These are phyloP conservation scores for Phodopus roborovskii DNA, from an alignment of 2,113 vertebrate genomes.

Conservation along the genomic window DNA sequence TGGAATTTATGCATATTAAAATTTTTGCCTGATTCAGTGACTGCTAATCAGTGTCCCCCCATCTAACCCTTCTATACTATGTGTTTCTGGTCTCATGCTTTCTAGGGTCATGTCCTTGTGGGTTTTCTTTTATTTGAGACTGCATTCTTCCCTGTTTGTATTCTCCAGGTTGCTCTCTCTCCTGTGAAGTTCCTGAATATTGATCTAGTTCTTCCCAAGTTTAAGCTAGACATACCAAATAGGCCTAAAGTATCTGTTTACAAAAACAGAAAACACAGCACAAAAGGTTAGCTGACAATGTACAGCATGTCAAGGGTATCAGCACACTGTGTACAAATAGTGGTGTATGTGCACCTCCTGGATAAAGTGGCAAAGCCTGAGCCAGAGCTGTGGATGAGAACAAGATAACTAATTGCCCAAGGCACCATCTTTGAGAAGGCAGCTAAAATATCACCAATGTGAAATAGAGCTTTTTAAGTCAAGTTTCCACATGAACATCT, in stretches of 20 bases:
- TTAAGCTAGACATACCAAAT: neutral
- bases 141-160: neutral
- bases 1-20: neutral
- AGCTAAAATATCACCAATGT: conserved; percentile 57
- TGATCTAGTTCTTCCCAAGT: neutral
- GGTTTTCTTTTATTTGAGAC: neutral
- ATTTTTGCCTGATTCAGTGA: neutral
- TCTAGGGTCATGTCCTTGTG: neutral
- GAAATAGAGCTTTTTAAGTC: conserved; percentile 54
- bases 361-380: neutral
- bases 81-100: neutral
- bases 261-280: neutral
- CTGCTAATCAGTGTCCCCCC: neutral
- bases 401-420: neutral
- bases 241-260: neutral
- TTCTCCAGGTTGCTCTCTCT: neutral
- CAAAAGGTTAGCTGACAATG: neutral
- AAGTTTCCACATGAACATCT: conserved; percentile 66
- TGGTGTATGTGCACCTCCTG: neutral
- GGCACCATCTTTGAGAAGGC: neutral
- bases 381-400: neutral
- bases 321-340: neutral
- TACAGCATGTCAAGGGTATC: too few species aligned
- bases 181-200: neutral
- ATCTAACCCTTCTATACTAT: neutral